phyloP scores from a whole-genome alignment of 1,140 invertebrate species.

The Cydia strobilella region DNA sequence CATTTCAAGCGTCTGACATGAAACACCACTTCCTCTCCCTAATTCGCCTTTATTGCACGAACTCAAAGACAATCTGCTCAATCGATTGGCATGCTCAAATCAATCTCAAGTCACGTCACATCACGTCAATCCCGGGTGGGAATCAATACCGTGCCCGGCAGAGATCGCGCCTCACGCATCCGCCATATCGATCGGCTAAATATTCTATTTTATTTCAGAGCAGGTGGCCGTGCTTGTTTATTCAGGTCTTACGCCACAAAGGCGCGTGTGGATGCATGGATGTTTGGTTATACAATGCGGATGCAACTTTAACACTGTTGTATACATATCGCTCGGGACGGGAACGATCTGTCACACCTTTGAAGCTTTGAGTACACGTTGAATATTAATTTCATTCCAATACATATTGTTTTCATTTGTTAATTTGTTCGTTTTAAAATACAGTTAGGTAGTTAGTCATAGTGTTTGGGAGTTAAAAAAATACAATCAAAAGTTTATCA shows the following conservation, averaged over 20 bases:
- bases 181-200: conserved; percentile 37
- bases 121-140: conserved; percentile 52
- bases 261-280: conserved; percentile 32
- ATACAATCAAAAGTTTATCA: neutral
- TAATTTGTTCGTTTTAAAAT: no score
- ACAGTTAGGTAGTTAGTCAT: no score
- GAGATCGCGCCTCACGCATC: conserved; percentile 31
- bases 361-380: neutral
- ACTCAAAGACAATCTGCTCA: conserved; percentile 15
- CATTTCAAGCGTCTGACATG: conserved; percentile 8
- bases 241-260: conserved; percentile 44
- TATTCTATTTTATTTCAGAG: conserved; percentile 51
- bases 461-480: neutral
- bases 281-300: neutral
- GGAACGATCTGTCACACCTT: conserved; percentile 10
- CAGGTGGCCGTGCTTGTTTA: conserved; percentile 51
- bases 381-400: no score
- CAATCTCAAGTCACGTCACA: conserved; percentile 43
- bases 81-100: conserved; percentile 33
- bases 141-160: conserved; percentile 44
- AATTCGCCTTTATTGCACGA: neutral
- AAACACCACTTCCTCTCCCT: conserved; percentile 4
- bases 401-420: no score
- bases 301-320: conserved; percentile 16
- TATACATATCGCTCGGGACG: neutral